Evolutionary conservation across 1,140 invertebrate genomes (phyloP), one percentile per base, ranked within the genome.

Genomic region (Drosophila micromelanica): DNA sequence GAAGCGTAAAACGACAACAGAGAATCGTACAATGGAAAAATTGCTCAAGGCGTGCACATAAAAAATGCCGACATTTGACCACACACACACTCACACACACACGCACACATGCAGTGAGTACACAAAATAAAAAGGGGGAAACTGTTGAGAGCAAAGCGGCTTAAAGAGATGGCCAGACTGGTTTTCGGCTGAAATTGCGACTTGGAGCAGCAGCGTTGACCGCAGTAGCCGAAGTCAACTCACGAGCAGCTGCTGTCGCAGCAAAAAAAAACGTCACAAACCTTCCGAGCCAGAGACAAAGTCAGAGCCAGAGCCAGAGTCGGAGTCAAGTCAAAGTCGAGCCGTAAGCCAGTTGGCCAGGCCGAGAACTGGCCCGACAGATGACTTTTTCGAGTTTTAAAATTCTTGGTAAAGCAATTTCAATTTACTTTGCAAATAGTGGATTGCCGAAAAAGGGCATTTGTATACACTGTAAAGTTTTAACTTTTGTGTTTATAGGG

Each of bases 11-110:
- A 56, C 40, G 38, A 60, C 56, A 54, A 61, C 38, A 59, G 15
- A 59, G 15, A 40, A 46, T 13, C 46, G 60, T 73, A 82, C 80
- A 82, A 82, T 81, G 82, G 75, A 67, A 80, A 49, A 62, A 76
- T 85, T 84, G 80, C 80, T 71, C 76, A 84, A 84, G 80, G 80
- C 75, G 80, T 60, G 55, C 72, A 76, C 71, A 81, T 85, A 78
- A 81, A 81, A 87, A 87, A 87, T 63, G 78, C 72, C 81, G 81
- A 86, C 81, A 82, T 86, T 86, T 86, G 81, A 87, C 78, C 82
- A 89, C 81, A 85, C 80, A 79, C 45, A 52, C 59, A 61, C 42
- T 45, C 43, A 37, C 43, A 43, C 37, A 69, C 59, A 43, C n/a
- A 32, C 15, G 20, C 5, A 48, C 38, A 42, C 38, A 63, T 20